Evolutionary conservation across 2,888 invertebrate species (phyloP), one percentile per base, ranked within the genome.

Genomic region (Drosophila monieri): DNA sequence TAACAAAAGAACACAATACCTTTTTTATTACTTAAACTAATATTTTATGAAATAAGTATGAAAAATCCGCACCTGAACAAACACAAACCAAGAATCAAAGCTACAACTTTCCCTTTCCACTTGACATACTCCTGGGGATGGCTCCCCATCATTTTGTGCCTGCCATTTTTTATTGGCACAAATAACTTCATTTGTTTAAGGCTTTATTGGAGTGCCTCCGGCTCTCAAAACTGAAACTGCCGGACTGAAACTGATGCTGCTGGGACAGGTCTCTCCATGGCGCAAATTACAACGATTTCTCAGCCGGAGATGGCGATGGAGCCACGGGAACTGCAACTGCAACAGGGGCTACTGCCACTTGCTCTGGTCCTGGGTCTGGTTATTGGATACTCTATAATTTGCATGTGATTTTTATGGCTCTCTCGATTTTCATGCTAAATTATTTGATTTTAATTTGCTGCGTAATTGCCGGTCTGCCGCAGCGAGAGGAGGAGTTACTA

Each of bases 361-460:
- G 56, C 55, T 27, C 60, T 60, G 68, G 74, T 60, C 48, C 80
- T 76, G 66, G 75, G 76, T 27, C 60, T 60, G 60, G 74, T 60
- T 53, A 83, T 76, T 68, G 75, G 76, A 85, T 87, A 83, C 86
- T 69, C 89, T 90, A 89, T 89, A 89, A 89, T 89, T 89, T 90
- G 89, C 89, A 90, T 89, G 89, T 83, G 80, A 80, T 83, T 88
- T 89, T 88, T 89, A 89, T 88, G 80, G 78, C 78, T 80, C 74
- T 65, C 76, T 81, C 62, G 78, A 86, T 88, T 90, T 80, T 79
- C 78, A 77, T 77, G 72, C 74, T 88, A 89, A 90, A 75, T 90
- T 89, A 89, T 89, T 89, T 89, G 89, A 88, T 90, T 89, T 89
- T 89, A 89, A 89, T 90, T 89, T 89, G 90, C 89, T 88, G 87